Evolutionary conservation across 2,113 vertebrate species (phyloP), one percentile per base, ranked within the genome.

Genomic region (Hippolais icterina): DNA sequence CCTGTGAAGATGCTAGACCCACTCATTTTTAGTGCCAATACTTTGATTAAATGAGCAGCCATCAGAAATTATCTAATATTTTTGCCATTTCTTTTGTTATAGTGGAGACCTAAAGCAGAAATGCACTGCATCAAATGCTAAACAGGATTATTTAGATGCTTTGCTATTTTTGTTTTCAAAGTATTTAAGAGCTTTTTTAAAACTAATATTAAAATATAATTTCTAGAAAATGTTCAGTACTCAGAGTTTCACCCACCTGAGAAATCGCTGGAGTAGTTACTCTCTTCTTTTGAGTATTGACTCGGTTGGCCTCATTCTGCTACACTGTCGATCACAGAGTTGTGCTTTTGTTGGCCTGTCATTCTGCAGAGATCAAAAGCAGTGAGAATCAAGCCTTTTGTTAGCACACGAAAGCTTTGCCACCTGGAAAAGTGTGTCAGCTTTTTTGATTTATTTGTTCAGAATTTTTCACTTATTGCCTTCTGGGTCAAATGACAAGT

Each of bases 401-500:
- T 65, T 80, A 86, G 44, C 71, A 78, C 49, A 83, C 3, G 0
- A 78, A 93, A 95, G 88, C 79, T 71, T 80, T 77, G 11, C 31
- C 37, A 86, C 69, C 50, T 19, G 5, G 68, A 92, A 88, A 94
- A 89, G 19, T 14, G 0, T 87, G 76, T 95, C 93, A 96, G 85
- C 76, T 95, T 92, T 88, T 94, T 88, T 95, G 56, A 83, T 93
- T 69, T 88, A 86, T 83, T 92, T 93, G 56, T 75, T 95, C 88
- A 75, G 83, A 93, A 71, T 78, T 89, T 95, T 95, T 96, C 44
- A 68, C 71, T 90, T 88, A 66, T 6, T 95, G 85, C 94, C 82
- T 95, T 96, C 93, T 94, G 83, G 87, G 93, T 94, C 92, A 96
- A 93, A 93, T 86, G 85, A 96, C 79, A 80, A 88, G 78, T 77